phyloP scores from a whole-genome alignment of 2,888 invertebrate genomes.

The Litoditis marina region DNA sequence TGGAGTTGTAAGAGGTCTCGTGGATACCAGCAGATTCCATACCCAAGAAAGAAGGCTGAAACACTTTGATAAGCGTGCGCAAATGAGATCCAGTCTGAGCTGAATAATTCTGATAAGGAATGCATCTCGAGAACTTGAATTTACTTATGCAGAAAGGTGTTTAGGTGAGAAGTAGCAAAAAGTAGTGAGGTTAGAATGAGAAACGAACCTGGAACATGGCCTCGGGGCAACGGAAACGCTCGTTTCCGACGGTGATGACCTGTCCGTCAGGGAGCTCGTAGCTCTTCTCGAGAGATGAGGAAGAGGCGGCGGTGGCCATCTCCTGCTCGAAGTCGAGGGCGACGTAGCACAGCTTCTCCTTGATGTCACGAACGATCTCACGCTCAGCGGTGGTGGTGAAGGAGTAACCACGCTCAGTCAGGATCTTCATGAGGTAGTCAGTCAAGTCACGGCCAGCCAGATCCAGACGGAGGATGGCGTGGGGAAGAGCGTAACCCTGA shows the following conservation, averaged over 20 bases:
- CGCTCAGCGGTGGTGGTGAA: constrained; percentile 65
- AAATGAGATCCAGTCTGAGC: not conserved
- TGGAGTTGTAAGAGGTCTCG: constrained; percentile 78
- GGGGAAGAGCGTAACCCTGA: constrained; percentile 68
- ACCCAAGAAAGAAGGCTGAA: constrained; percentile 77
- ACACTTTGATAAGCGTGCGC: not conserved
- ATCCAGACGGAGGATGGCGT: constrained; percentile 66
- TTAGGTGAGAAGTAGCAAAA: too few species aligned
- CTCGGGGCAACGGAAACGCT: constrained; percentile 83
- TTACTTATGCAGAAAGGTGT: too few species aligned
- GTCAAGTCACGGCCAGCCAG: constrained; percentile 67
- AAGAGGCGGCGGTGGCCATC: constrained; percentile 85
- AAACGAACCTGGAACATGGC: constrained; percentile 74
- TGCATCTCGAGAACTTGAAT: not conserved
- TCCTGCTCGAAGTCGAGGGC: constrained; percentile 96
- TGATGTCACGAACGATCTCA: constrained; percentile 87
- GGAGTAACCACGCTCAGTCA: constrained; percentile 65
- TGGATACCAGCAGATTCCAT: constrained; percentile 65
- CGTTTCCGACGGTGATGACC: constrained; percentile 66
- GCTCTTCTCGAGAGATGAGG: constrained; percentile 83
- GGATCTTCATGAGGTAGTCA: constrained; percentile 68
- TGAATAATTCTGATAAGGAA: too few species aligned
- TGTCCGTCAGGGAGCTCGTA: constrained; percentile 85
- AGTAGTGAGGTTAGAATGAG: not conserved
- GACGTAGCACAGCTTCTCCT: constrained; percentile 93